phyloP scores from a whole-genome alignment of 2,113 vertebrate species.

The Peucedramus taeniatus region DNA sequence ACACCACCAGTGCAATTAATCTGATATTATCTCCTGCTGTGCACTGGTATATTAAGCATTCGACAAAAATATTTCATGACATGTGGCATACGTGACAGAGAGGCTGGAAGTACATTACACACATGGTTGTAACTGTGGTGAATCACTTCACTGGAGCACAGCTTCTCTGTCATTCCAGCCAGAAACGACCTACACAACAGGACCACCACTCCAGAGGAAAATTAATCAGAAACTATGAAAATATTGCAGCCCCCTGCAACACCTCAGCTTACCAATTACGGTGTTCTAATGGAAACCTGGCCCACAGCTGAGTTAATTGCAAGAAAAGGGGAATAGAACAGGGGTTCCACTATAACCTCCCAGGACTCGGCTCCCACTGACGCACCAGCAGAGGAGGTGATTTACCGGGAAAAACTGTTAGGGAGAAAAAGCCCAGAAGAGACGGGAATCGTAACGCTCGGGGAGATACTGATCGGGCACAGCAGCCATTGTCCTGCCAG shows the following conservation, averaged over 20 bases:
- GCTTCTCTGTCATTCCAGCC: not conserved
- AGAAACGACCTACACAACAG: not conserved
- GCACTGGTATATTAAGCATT: not conserved
- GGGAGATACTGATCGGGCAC: not conserved
- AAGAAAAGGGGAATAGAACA: not conserved
- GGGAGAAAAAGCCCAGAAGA: not conserved
- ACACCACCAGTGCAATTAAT: not conserved
- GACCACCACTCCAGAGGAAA: not conserved
- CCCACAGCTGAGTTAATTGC: not conserved
- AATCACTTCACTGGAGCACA: not conserved
- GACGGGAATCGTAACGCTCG: fast-evolving
- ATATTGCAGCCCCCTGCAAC: not conserved
- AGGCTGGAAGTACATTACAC: not conserved
- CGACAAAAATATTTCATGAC: not conserved
- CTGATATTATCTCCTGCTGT: not conserved
- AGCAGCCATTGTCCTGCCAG: not conserved
- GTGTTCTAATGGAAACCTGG: not conserved
- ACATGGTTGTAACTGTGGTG: not conserved
- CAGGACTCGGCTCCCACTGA: fast-evolving
- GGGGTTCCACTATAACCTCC: not conserved
- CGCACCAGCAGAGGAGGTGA: not conserved
- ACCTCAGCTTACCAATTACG: not conserved
- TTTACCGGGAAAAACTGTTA: not conserved
- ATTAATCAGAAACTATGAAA: not conserved
- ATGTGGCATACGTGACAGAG: not conserved